These are phyloP conservation scores for Heterotis niloticus DNA, from an alignment of 2,113 vertebrate genomes.

Conservation along the genomic window DNA sequence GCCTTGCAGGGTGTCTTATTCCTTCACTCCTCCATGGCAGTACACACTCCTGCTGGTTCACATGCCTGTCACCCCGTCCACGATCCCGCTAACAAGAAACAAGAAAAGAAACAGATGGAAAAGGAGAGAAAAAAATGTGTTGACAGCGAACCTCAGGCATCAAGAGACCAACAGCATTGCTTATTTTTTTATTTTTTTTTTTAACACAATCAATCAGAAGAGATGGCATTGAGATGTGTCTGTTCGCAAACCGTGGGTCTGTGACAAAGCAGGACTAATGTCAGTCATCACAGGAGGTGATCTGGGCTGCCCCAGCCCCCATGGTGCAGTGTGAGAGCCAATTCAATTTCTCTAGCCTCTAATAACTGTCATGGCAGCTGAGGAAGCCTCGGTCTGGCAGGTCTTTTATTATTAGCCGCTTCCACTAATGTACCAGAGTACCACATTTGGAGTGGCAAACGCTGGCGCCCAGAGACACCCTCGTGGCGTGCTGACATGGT, in stretches of 20 bases:
- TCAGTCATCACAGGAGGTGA: conserved; percentile 47
- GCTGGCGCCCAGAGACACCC: conserved; percentile 44
- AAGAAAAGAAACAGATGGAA: conserved; percentile 43
- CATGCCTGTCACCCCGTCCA: conserved; percentile 58
- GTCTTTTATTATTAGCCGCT: conserved; percentile 59
- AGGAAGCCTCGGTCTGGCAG: conserved; percentile 59
- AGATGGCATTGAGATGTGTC: conserved; percentile 30
- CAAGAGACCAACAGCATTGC: background rate
- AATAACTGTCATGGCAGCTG: conserved; percentile 74
- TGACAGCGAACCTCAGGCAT: background rate
- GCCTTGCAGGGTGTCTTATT: conserved; percentile 60
- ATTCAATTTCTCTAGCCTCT: conserved; percentile 67
- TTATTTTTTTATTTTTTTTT: background rate
- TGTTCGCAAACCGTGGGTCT: conserved; percentile 41
- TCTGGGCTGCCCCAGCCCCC: conserved; percentile 47
- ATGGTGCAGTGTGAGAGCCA: conserved; percentile 58
- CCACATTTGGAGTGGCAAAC: conserved; percentile 52
- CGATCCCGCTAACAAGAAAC: conserved; percentile 55
- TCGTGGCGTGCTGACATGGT: conserved; percentile 52
- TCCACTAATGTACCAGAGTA: conserved; percentile 52
- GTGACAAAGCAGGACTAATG: conserved; percentile 44
- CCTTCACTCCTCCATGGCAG: conserved; percentile 62
- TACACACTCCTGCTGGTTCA: conserved; percentile 68
- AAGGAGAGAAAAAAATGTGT: conserved; percentile 28
- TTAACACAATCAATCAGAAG: background rate